Conservation (phyloP, 2,797 vertebrate genomes). For the Saxicola maurus region DNA sequence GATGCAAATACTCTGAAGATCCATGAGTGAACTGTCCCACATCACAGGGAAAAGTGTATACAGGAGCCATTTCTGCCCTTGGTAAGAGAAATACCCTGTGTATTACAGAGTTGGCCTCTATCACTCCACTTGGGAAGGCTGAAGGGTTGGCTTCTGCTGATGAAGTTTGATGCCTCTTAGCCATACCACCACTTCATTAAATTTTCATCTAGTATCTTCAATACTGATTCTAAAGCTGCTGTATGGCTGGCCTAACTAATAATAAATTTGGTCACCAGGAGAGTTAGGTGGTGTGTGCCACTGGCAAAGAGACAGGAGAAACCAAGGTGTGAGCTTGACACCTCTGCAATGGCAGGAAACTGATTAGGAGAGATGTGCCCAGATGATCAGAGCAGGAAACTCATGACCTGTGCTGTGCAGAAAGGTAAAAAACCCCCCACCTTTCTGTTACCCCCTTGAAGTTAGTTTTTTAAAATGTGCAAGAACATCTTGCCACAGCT, state of each 20-base stretch:
- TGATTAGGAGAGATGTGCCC: background rate
- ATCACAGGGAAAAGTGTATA: rapidly evolving
- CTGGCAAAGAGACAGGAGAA: background rate
- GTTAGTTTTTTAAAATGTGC: background rate
- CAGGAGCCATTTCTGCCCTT: background rate
- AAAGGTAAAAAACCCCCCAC: background rate
- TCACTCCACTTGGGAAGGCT: background rate
- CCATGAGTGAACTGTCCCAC: rapidly evolving
- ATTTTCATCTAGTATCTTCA: background rate
- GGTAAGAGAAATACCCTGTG: background rate
- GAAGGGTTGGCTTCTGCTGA: background rate
- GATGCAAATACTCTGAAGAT: background rate
- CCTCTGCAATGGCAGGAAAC: background rate
- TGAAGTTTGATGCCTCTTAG: background rate
- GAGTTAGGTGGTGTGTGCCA: background rate
- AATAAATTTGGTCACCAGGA: background rate
- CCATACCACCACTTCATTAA: background rate
- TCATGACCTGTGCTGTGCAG: background rate
- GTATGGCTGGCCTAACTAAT: background rate
- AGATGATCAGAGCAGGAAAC: background rate
- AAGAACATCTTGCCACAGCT: background rate
- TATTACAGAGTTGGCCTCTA: background rate
- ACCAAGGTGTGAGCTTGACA: background rate
- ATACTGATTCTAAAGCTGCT: background rate
- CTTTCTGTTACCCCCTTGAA: background rate